Evolutionary conservation across 2,797 vertebrate species (phyloP).

Genomic region (Phoxinus dragarum): DNA sequence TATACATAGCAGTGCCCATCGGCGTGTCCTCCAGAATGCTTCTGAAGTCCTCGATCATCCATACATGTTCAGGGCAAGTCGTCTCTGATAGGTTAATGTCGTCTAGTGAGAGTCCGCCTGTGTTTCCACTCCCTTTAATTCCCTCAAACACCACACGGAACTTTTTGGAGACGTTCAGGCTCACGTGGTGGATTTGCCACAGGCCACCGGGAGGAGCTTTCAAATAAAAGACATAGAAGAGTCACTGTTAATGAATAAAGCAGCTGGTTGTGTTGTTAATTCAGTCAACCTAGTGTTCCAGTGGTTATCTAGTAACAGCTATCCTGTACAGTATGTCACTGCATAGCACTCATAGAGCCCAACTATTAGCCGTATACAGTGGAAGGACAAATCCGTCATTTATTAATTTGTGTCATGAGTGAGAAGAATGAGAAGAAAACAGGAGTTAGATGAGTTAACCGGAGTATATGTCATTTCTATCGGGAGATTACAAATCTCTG

Average conservation of each 20-base stretch:
- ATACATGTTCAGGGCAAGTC: slow-evolving; percentile 86
- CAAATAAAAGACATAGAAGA: slow-evolving; percentile 14
- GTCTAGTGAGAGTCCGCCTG: slow-evolving; percentile 88
- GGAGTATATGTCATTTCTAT: too few species aligned
- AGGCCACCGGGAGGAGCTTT: slow-evolving; percentile 72
- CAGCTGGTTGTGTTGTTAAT: neutral
- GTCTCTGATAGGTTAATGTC: slow-evolving; percentile 94
- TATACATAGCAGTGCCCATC: slow-evolving; percentile 69
- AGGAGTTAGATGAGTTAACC: too few species aligned
- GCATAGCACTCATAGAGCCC: neutral
- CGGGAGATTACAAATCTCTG: too few species aligned
- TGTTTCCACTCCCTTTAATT: slow-evolving; percentile 61
- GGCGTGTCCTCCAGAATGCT: slow-evolving; percentile 73
- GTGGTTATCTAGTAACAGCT: neutral
- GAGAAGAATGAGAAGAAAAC: too few species aligned
- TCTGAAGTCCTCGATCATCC: slow-evolving; percentile 88
- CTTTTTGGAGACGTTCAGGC: slow-evolving; percentile 78
- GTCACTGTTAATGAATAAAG: neutral
- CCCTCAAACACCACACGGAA: slow-evolving; percentile 89
- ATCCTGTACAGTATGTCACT: neutral
- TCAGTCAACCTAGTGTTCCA: neutral
- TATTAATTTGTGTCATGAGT: too few species aligned
- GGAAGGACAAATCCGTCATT: neutral
- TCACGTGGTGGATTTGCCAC: slow-evolving; percentile 88
- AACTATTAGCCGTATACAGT: neutral